Evolutionary conservation across 2,797 vertebrate genomes (phyloP).

Genomic region (Manis javanica): DNA sequence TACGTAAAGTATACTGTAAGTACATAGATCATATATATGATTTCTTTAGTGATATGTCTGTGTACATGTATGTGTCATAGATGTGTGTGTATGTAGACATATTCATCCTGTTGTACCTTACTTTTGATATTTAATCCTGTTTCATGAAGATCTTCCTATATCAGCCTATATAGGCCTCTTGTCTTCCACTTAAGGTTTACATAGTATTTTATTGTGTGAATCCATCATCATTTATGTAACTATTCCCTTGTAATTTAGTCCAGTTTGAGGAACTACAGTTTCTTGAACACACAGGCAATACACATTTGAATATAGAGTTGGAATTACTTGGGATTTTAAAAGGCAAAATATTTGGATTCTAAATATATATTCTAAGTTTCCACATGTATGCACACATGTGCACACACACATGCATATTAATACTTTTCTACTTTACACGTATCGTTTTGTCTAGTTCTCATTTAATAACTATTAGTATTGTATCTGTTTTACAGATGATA

Average conservation of each 20-base stretch:
- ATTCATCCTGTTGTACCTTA: neutral
- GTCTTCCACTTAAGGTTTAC: neutral
- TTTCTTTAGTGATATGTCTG: neutral
- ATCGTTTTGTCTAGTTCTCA: neutral
- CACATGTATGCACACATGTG: too few relatives aligned
- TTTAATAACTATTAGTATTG: neutral
- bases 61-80: fast-evolving
- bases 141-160: neutral
- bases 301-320: neutral
- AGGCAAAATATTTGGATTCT: neutral
- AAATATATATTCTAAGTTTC: neutral
- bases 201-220: neutral
- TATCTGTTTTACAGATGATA: neutral
- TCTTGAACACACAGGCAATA: neutral
- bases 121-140: neutral
- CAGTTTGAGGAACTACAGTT: neutral
- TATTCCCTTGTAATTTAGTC: neutral
- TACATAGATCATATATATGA: neutral
- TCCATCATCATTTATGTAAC: neutral
- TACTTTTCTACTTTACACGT: neutral
- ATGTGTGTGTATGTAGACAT: neutral
- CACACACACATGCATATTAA: neutral
- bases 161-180: neutral
- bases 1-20: neutral
- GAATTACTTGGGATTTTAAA: constrained; percentile 20